A percentile compares a stretch with the other conserved stretches of the same genome.
Conservation (phyloP, 2,888 invertebrate genomes). For the Ectropis crepuscularia region DNA sequence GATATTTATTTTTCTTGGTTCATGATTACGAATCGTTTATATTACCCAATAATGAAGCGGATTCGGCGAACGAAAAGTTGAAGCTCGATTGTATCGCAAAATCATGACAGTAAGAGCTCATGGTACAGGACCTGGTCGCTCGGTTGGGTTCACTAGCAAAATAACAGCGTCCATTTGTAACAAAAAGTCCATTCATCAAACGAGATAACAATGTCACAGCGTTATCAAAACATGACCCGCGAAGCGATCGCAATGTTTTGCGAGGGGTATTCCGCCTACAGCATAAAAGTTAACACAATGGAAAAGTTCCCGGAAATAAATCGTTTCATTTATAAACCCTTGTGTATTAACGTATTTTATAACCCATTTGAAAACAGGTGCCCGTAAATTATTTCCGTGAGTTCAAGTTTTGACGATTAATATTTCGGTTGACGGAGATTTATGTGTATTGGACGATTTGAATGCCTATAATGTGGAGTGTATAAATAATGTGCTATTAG, state of each 20-base stretch:
- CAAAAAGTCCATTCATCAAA: conserved; percentile 82
- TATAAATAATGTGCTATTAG: no score
- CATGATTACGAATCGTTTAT: no score
- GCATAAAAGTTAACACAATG: conserved; percentile 75
- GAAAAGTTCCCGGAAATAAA: conserved; percentile 70
- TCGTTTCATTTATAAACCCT: conserved; percentile 64
- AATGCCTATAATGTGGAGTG: neutral
- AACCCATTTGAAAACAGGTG: conserved; percentile 50
- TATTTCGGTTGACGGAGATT: conserved; percentile 22
- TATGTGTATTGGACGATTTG: conserved; percentile 9
- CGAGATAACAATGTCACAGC: conserved; percentile 80
- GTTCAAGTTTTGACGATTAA: conserved; percentile 33
- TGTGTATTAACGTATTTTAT: conserved; percentile 48
- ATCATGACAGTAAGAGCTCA: no score
- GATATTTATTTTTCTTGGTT: no score
- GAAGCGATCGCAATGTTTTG: conserved; percentile 79
- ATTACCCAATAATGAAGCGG: no score
- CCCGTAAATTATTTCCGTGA: conserved; percentile 38
- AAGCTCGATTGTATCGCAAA: no score
- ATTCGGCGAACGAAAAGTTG: no score
- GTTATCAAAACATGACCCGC: conserved; percentile 81
- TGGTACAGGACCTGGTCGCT: conserved; percentile 41
- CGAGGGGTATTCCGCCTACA: conserved; percentile 61
- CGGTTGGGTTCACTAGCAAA: conserved; percentile 69
- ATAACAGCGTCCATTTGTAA: conserved; percentile 79